Percentiles rank a stretch among this genome's conserved stretches.
Evolutionary conservation across 1,140 invertebrate species (phyloP).

Genomic region (Zophobas morio): DNA sequence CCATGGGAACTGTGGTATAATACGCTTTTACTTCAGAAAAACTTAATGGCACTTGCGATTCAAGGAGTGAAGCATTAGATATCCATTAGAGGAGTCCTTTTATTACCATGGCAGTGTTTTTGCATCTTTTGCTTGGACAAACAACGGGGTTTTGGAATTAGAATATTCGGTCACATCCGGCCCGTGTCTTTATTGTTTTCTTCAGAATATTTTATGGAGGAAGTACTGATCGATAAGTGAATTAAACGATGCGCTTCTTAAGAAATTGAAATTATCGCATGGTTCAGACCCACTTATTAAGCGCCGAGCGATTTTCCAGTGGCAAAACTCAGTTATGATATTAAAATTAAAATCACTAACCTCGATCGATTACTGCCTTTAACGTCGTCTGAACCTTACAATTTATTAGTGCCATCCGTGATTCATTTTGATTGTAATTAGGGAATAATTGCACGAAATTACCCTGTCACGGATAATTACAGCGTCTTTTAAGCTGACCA

Average conservation of each 20-base stretch:
- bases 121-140: background rate
- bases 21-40: background rate
- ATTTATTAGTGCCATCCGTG: conserved; percentile 1
- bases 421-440: conserved; percentile 9
- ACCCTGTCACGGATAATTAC: conserved; percentile 8
- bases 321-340: too few species aligned
- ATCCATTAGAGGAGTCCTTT: background rate
- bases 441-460: conserved; percentile 19
- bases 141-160: background rate
- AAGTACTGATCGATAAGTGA: too few species aligned
- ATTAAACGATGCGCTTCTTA: too few species aligned
- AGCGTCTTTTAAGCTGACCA: background rate
- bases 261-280: too few species aligned
- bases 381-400: background rate
- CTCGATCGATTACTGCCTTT: background rate
- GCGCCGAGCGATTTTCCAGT: too few species aligned
- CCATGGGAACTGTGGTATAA: too few species aligned
- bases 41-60: background rate
- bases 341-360: too few species aligned
- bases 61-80: background rate
- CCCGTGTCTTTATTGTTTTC: background rate
- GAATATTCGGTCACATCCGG: background rate
- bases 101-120: background rate
- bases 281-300: too few species aligned
- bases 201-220: too few species aligned